These are phyloP conservation scores for Scomberomorus guttatus DNA, from an alignment of 2,797 vertebrate species.

Conservation along the genomic window DNA sequence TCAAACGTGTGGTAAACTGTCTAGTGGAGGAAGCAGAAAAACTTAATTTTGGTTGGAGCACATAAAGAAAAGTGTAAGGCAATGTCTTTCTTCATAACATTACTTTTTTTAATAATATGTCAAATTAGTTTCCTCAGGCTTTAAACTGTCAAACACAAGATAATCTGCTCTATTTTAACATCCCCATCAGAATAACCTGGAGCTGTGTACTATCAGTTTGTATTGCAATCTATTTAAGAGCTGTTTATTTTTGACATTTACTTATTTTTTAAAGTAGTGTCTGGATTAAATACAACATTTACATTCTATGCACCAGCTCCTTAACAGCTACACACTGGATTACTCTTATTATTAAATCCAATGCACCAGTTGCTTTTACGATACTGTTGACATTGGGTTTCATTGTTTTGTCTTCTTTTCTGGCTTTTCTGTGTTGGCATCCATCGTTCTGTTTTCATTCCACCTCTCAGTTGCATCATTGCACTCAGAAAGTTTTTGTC, in stretches of 20 bases:
- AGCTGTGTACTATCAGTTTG: conserved; percentile 1
- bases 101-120: background rate
- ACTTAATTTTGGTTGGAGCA: background rate
- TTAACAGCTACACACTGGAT: background rate
- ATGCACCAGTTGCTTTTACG: conserved; percentile 20
- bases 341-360: conserved; percentile 16
- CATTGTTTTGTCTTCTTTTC: conserved; percentile 15
- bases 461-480: conserved; percentile 25
- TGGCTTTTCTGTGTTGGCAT: background rate
- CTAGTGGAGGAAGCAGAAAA: background rate
- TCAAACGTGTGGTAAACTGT: conserved; percentile 4
- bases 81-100: conserved; percentile 1
- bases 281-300: conserved; percentile 18
- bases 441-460: conserved; percentile 31
- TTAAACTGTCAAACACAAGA: background rate
- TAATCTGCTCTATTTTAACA: conserved; percentile 22
- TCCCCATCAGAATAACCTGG: background rate
- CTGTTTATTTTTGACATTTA: conserved; percentile 6
- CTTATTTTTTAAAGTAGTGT: background rate
- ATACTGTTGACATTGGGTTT: conserved; percentile 10
- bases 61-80: background rate
- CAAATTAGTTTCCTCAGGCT: conserved; percentile 19
- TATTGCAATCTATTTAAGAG: background rate
- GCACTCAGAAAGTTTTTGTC: background rate
- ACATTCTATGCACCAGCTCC: background rate